A percentile compares a stretch with the other conserved stretches of the same genome.
phyloP scores from a whole-genome alignment of 2,797 vertebrate genomes.

The Urocyon cinereoargenteus region DNA sequence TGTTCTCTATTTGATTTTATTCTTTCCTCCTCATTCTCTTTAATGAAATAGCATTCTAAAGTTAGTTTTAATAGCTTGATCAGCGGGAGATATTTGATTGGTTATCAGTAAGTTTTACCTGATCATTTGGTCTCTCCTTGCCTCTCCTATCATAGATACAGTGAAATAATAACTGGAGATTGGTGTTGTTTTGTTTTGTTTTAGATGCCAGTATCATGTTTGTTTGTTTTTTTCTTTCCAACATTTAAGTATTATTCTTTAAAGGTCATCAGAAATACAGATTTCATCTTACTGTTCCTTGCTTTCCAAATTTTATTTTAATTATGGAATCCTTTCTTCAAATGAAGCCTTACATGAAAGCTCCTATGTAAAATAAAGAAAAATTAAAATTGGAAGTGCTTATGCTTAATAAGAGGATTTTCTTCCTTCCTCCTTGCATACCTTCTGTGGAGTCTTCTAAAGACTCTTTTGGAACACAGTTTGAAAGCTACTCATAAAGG shows the following conservation, averaged over 20 bases:
- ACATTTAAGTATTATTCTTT: neutral
- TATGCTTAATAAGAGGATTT: constrained; percentile 6
- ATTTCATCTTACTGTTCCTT: neutral
- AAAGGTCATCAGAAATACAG: neutral
- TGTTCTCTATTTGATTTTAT: constrained; percentile 51
- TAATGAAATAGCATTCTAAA: constrained; percentile 13
- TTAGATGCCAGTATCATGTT: neutral
- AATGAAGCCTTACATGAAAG: constrained; percentile 17
- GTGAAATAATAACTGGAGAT: neutral
- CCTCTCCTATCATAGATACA: neutral
- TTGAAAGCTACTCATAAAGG: neutral
- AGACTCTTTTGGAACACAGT: neutral
- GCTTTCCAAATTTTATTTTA: constrained; percentile 40
- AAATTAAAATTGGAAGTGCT: constrained; percentile 44
- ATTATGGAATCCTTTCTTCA: constrained; percentile 30
- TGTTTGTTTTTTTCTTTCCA: neutral
- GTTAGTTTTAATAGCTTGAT: constrained; percentile 42
- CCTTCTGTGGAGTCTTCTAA: neutral
- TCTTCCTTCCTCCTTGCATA: neutral
- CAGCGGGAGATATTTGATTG: neutral
- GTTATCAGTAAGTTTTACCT: neutral
- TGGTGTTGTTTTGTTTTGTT: neutral
- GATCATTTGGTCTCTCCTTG: neutral
- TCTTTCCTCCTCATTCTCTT: neutral
- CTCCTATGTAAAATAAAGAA: neutral